Evolutionary conservation across 30 jellyfish, hydroid and myxozoan genomes (phyloP).

Genomic region (Pseudorhiza aurosa): DNA sequence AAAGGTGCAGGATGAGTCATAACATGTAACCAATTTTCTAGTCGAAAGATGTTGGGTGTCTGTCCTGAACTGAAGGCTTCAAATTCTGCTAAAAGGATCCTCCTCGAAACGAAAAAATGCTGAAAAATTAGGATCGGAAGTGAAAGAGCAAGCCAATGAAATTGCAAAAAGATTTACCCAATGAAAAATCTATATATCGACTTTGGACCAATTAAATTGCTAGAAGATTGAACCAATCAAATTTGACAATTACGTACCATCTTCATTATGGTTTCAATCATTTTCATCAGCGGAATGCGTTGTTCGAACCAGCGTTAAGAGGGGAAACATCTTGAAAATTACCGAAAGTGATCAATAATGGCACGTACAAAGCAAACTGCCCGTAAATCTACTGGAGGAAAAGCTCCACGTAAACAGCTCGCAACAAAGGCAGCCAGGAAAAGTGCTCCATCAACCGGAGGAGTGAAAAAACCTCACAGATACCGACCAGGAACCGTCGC

Average conservation of each 20-base stretch:
- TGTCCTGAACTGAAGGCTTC: no score
- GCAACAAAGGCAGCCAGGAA: conserved; percentile 99
- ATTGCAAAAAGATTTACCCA: neutral
- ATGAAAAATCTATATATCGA: neutral
- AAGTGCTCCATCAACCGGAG: conserved; percentile 99
- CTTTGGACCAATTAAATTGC: conserved; percentile 15
- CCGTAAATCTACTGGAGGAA: conserved; percentile 99
- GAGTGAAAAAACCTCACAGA: conserved; percentile 99
- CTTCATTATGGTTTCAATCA: conserved; percentile 24
- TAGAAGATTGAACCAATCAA: conserved; percentile 19
- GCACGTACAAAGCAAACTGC: conserved; percentile 99
- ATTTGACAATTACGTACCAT: neutral
- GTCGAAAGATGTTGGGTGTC: no score
- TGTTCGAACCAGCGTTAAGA: neutral
- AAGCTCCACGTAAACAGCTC: conserved; percentile 99
- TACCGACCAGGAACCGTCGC: conserved; percentile 99
- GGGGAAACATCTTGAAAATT: neutral
- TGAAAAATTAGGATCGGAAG: conserved; percentile 48
- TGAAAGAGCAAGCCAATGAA: conserved; percentile 19
- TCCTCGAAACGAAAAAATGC: neutral
- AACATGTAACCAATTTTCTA: no score
- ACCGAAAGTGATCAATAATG: conserved; percentile 35
- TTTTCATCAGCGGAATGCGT: neutral
- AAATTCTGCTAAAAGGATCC: no score
- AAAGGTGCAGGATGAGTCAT: no score